Base-by-base conservation (phyloP, 2,113 vertebrate genomes). In the Galemys pyrenaicus region DNA sequence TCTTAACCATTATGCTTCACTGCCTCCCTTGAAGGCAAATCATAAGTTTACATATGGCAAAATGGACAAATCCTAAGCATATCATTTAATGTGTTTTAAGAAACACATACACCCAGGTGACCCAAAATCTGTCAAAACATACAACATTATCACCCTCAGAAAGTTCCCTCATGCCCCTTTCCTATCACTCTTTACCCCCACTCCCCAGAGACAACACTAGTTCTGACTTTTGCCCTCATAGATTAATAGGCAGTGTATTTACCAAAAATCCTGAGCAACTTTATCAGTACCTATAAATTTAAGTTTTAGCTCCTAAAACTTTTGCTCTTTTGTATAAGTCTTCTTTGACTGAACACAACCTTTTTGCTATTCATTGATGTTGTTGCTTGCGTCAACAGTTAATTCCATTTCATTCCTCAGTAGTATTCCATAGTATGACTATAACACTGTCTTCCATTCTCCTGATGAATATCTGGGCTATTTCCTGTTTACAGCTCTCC, bases 81-180 rank as follows among this genome's bases (percentile, higher is more conserved):
- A 60, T 11, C 65, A 65, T 39, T 88, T 86, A 68, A n/a, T 62
- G 51, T 64, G 7, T 84, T 87, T 67, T 95, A 39, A 84, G 80
- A 87, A 92, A 46, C 26, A 13, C 26, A 46, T 15, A 54, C 16
- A 78, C 30, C 17, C 19, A 19, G 20, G 7, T 44, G 22, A 90
- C 35, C 24, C 51, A 82, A 75, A 77, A 80, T 68, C 49, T 70
- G 9, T 82, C 19, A 91, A 65, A 35, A 67, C 35, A 87, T 0
- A 87, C 5, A 65, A 30, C 24, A 83, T 28, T 64, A 39, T 71
- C 56, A 71, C 16, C 35, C 4, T 51, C 56, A 83, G 35, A 86
- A 71, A 74, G 51, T 46, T 70, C n/a, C 46, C 86, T 81, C 32
- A 9, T 39, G 5, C 32, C n/a, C 15, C 41, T 16, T 81, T 44